Base-by-base conservation (phyloP, 2,797 vertebrate species). In the Silurus aristotelis region DNA sequence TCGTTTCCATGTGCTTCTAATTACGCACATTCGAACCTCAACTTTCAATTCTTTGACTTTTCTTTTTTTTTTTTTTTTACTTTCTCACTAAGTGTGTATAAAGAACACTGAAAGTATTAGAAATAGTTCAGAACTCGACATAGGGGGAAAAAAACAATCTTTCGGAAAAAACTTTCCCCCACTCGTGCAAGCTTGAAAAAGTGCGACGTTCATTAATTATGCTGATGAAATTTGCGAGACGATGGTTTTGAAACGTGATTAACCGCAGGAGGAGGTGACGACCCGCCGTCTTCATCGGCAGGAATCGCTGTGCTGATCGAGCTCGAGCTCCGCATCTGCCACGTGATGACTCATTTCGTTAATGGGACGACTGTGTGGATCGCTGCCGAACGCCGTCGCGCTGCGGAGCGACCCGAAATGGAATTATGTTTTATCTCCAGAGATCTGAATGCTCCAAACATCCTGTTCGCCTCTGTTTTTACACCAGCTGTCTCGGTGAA, bases 251-350 rank as follows among this genome's bases (percentile, higher is more conserved):
- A 90, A 92, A 92, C 93, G 91, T 91, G 91, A 94, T 94, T 92
- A 92, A 93, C 92, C 93, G 88, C 92, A 12, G 52, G 90, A 90
- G 93, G 91, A 90, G 91, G 90, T 85, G 66, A 27, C 60, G 79
- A 89, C 91, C 91, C 86, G 93, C 91, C 90, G 92, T 86, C 89
- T 91, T 83, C 58, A 92, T 88, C 92, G 90, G 92, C 87, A 84
- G 92, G 94, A 89, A 66, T 66, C 88, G 89, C 89, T 88, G 80
- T 86, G 52, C 73, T 86, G 89, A 88, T 90, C 87, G 87, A 86
- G 85, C 80, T 86, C 85, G 86, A 85, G 84, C 86, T 92, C 89
- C 38, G 73, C 90, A 90, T 84, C 87, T 82, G 82, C 92, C 89
- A 58, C 48, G n/a, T 25, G 22, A 80, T 90, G 92, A 93, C 90